phyloP scores from a whole-genome alignment of 2,113 vertebrate species.

The Ceratotherium simum region DNA sequence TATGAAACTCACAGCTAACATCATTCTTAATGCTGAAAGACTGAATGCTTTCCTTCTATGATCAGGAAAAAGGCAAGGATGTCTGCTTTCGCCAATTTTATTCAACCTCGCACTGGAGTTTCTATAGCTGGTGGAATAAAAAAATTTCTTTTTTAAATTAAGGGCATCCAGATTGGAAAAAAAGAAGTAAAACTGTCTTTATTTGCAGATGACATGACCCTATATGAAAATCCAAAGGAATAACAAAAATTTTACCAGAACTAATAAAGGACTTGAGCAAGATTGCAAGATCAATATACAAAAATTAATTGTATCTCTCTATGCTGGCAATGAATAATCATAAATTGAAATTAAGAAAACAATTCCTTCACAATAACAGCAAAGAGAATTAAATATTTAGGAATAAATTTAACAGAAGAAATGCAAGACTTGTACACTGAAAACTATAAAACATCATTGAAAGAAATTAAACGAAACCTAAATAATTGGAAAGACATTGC shows the following conservation, averaged over 20 bases:
- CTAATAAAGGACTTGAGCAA: slow-evolving; percentile 18
- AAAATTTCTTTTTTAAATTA: slow-evolving; percentile 1
- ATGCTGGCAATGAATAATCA: not conserved
- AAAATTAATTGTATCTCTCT: slow-evolving; percentile 31
- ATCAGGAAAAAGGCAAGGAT: not conserved
- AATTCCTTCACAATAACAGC: not conserved
- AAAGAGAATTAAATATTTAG: slow-evolving; percentile 32
- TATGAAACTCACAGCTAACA: not conserved
- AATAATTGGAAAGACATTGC: not conserved
- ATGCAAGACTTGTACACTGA: not conserved
- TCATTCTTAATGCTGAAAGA: not conserved
- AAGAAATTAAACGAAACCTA: slow-evolving; percentile 8
- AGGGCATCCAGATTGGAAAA: not conserved
- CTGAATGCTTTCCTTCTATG: not conserved
- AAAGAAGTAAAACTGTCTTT: slow-evolving; percentile 19
- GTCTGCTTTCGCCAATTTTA: not conserved
- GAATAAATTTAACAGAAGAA: slow-evolving; percentile 47
- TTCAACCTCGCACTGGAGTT: slow-evolving; percentile 4
- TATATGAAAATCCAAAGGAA: slow-evolving; percentile 9
- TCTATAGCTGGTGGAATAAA: not conserved
- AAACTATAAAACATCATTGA: not conserved
- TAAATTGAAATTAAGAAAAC: slow-evolving; percentile 53
- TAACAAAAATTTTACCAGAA: slow-evolving; percentile 30
- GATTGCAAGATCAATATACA: slow-evolving; percentile 3
- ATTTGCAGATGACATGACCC: not conserved